phyloP scores from a whole-genome alignment of 2,113 vertebrate genomes.

The Anoura caudifer region DNA sequence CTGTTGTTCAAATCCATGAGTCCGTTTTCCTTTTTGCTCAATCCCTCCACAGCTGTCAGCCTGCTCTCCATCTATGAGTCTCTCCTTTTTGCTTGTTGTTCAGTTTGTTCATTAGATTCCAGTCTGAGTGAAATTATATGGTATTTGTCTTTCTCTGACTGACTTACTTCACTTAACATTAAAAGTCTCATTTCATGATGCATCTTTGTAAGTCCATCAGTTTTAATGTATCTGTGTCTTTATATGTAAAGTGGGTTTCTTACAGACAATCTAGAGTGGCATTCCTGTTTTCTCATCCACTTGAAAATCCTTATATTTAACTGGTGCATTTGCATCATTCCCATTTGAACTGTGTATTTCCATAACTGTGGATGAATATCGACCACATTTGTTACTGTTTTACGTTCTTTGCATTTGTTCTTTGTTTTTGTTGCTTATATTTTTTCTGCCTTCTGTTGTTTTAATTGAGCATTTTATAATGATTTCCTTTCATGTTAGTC shows the following conservation, averaged over 20 bases:
- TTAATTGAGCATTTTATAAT: neutral
- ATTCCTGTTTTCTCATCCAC: neutral
- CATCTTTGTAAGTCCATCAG: neutral
- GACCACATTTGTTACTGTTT: neutral
- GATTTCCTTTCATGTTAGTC: neutral
- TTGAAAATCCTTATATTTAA: neutral
- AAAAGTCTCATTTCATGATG: neutral
- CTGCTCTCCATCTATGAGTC: too few species aligned
- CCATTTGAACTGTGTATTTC: neutral
- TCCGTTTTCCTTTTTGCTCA: too few species aligned
- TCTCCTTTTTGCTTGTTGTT: too few species aligned
- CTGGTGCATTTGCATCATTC: neutral
- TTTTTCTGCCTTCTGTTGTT: neutral
- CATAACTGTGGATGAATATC: neutral
- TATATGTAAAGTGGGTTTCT: too few species aligned
- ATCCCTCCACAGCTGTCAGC: too few species aligned
- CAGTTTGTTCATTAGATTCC: too few species aligned
- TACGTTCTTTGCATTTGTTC: neutral
- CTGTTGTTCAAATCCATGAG: too few species aligned
- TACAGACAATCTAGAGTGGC: neutral
- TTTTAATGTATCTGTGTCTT: neutral
- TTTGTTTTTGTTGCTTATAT: neutral
- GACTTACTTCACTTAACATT: too few species aligned
- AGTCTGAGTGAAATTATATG: too few species aligned
- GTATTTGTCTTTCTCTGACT: too few species aligned